Base-by-base conservation (phyloP, 1,140 invertebrate genomes). In the Ruditapes philippinarum region DNA sequence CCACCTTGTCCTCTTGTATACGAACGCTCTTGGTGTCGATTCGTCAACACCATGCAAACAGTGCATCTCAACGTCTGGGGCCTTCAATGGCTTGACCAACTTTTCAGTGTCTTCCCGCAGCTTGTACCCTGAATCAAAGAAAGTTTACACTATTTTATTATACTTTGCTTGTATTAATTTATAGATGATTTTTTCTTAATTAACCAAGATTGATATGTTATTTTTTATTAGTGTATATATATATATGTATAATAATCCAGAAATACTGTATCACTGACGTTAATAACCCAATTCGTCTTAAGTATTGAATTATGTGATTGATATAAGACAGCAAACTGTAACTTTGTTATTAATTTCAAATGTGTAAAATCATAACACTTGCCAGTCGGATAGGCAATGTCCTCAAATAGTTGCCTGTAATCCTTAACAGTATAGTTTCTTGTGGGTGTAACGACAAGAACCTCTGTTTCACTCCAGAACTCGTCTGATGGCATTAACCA, bases 401-500 rank as follows among this genome's bases (percentile, higher is more conserved):
- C 94, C 97, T 96, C 95, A 94, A 99, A 99, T 95, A 98, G 98
- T 79, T 98, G 97, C 94, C 98, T 94, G 74, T 98, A 97, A 96
- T 99, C 97, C 11, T 96, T 96, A 22, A 99, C 96, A 0, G 98
- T 98, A 94, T 99, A 99, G 96, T 99, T 99, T 84, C 97, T 96
- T 33, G 97, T 96, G 0, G 95, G 94, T 0, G 98, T 98, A 93
- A 97, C 95, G 2, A 99, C 97, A 1, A 99, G 96, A 49, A 98
- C 96, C 96, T 99, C 98, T 87, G 97, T 96, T 0, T 97, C 96
- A 92, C 97, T 97, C 99, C 99, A 99, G 95, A 99, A 98, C 25
- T 97, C 96, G 70, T 97, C 97, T 14, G 97, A 98, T 0, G 99
- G 99, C 94, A 99, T 96, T 11, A 99, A 96, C 97, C 98, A 99